Base-by-base conservation (phyloP, 2,797 vertebrate genomes). In the Coccyzus lansbergi region DNA sequence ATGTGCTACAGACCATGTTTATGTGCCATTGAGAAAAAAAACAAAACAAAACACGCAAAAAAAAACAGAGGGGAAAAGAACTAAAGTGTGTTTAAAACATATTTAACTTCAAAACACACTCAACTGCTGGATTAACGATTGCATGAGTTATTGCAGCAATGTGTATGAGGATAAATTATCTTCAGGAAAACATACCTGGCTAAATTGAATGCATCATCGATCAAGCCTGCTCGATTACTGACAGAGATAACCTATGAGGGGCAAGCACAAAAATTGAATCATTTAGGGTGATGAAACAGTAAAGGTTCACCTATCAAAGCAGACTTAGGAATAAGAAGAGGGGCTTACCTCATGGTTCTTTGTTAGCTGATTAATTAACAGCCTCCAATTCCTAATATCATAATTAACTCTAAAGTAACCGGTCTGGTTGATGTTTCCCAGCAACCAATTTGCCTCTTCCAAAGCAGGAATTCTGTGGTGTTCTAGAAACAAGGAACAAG, bases 351-450 rank as follows among this genome's bases (percentile, higher is more conserved):
- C 98, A 52, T 98, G 98, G 89, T 99, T 99, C 95, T 86, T 98
- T 97, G 98, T 99, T 72, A 99, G 98, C 83, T 99, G 99, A 88
- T 98, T 98, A 92, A 99, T 99, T 87, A 99, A 97, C 91, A 99
- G 97, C 87, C 97, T 99, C 99, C 99, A 99, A 97, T 99, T 99
- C 93, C 98, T 98, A 79, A 99, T 98, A 97, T 99, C 99, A 75
- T 99, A 99, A 98, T 99, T 99, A 96, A 99, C 99, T 84, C 99
- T 98, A 93, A 99, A 99, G 97, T 99, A 99, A 26, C 99, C 99
- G 2, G 98, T 99, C 97, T 99, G 99, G 97, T 99, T 99, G 96
- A 99, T 98, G 97, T 99, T 99, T 68, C 99, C 99, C 31, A 99
- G 97, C 92, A 99, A 97, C 99, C 99, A 99, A 58, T 83, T 98